phyloP scores from a whole-genome alignment of 1,140 invertebrate genomes.

The Tetragnatha versicolor region DNA sequence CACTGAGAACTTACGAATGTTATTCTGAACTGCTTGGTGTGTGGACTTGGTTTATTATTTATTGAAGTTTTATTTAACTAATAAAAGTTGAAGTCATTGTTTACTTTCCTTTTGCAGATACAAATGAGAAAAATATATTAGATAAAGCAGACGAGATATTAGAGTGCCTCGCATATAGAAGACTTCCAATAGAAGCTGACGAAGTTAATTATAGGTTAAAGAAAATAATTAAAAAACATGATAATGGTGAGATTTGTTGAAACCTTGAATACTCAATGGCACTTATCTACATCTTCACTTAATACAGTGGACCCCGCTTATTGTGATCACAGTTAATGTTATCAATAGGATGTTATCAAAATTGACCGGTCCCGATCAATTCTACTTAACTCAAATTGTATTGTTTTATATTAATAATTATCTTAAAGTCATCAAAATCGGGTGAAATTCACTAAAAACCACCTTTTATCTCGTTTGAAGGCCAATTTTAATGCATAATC shows the following conservation, averaged over 20 bases:
- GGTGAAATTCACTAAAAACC: too few species aligned
- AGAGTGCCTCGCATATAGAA: not conserved
- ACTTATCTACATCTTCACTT: too few species aligned
- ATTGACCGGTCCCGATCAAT: too few species aligned
- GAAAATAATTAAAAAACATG: not conserved
- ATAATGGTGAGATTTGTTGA: not conserved
- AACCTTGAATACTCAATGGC: not conserved
- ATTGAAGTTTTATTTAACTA: not conserved
- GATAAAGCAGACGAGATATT: not conserved
- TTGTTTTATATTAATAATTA: not conserved
- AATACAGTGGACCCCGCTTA: too few species aligned
- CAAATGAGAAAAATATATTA: conserved; percentile 1
- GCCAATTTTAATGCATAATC: too few species aligned
- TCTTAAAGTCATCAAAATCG: too few species aligned
- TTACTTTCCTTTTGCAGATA: conserved; percentile 13
- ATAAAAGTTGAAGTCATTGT: not conserved
- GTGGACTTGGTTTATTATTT: too few species aligned
- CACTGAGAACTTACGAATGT: too few species aligned
- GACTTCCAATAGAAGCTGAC: conserved; percentile 2
- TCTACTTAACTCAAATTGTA: not conserved
- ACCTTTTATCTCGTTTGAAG: too few species aligned
- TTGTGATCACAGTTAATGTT: too few species aligned
- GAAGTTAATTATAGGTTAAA: not conserved
- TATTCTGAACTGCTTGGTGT: too few species aligned
- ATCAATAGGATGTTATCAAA: too few species aligned